Conservation (phyloP, 2,113 vertebrate species). For the Chrysochloris asiatica region DNA sequence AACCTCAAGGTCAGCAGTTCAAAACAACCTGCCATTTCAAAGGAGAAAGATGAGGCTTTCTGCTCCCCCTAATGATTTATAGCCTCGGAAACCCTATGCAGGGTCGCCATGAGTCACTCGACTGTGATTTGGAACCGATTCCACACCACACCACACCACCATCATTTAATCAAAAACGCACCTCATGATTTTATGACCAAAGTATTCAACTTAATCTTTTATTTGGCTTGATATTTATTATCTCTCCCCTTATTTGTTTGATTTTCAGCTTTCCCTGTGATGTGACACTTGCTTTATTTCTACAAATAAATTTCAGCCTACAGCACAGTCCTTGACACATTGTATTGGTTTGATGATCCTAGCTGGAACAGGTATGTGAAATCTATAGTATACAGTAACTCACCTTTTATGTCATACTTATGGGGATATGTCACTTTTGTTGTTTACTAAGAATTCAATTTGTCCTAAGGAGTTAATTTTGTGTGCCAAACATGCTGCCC, state of each 20-base stretch:
- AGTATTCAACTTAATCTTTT: neutral
- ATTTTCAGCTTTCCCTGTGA: slow-evolving; percentile 72
- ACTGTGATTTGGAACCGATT: no score
- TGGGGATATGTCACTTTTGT: neutral
- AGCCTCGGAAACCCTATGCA: no score
- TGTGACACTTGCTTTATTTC: slow-evolving; percentile 64
- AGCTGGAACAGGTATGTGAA: slow-evolving; percentile 78
- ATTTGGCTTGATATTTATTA: neutral
- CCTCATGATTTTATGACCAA: neutral
- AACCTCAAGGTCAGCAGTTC: no score
- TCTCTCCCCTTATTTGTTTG: neutral
- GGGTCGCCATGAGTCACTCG: no score
- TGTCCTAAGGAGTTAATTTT: neutral
- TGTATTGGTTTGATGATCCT: slow-evolving; percentile 69
- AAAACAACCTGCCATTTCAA: no score
- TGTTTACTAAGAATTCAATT: neutral
- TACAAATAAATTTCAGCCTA: slow-evolving; percentile 64
- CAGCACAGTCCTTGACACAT: slow-evolving; percentile 61
- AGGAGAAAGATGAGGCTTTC: no score
- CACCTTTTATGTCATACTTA: neutral
- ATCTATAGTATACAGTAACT: neutral
- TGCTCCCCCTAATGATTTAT: no score
- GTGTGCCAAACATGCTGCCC: neutral
- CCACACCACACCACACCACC: no score
- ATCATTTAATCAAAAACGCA: no score